Base-by-base conservation (phyloP, 2,888 invertebrate species). In the Drosophila recens region DNA sequence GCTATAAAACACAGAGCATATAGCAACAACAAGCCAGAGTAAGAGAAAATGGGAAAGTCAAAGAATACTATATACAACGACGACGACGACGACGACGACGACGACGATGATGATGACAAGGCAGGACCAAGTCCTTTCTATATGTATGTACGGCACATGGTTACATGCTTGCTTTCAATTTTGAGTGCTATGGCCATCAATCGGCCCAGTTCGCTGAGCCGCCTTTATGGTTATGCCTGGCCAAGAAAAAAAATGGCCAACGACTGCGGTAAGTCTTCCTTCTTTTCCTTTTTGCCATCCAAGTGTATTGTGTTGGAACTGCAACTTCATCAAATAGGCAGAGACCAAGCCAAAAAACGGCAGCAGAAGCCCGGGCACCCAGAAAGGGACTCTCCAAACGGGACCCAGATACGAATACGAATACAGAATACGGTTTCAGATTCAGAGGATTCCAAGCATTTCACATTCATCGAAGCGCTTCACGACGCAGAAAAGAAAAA, bases 121-220 rank as follows among this genome's bases (percentile, higher is more conserved):
- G 61, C 40, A 74, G 73, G 73, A 68, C 66, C 70, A 64, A 53
- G 67, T 64, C 62, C 70, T 48, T 42, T 51, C 53, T 34, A 42
- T 57, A 46, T 57, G 20, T 20, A 20, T 20, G 20, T 20, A 20
- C 27, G 48, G 56, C 69, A 69, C 61, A 61, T 62, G 62, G 48
- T 72, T 63, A 33, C 58, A 53, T 30, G 17, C 42, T 54, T 54
- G 36, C 74, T 80, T 76, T 72, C 86, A 82, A 79, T 84, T 85
- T 85, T 85, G 88, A 86, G 88, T 76, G 79, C 79, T 75, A 40
- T 48, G 58, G 43, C 80, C 80, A 85, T 88, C 88, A 85, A 87
- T 88, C 76, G 83, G 70, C 65, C 54, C 69, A 66, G 53, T 67
- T 67, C 64, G 72, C 67, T 73, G 79, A 69, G 80, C 82, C 80